Conservation (phyloP, 2,888 invertebrate species). For the Polyploca ridens region DNA sequence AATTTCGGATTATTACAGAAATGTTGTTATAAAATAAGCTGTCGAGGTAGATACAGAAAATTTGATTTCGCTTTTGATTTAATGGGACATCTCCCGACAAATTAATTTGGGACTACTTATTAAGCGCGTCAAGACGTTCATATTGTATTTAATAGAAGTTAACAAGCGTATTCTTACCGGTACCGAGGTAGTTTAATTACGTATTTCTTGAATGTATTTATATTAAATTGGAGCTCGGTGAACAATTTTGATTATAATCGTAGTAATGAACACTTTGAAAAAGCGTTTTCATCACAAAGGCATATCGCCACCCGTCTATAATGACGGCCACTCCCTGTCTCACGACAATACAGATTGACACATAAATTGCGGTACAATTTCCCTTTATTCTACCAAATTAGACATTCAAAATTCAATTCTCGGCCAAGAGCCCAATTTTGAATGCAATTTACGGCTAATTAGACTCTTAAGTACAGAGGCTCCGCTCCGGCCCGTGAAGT, state of each 20-base stretch:
- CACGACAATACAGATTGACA: conserved; percentile 65
- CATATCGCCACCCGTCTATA: conserved; percentile 36
- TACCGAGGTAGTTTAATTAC: conserved; percentile 7
- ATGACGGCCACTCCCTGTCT: conserved; percentile 36
- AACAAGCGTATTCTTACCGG: conserved; percentile 22
- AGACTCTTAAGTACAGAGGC: conserved; percentile 75
- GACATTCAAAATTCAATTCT: conserved; percentile 79
- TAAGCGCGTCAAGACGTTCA: conserved; percentile 25
- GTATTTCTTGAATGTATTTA: conserved; percentile 8
- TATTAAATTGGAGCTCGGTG: conserved; percentile 10
- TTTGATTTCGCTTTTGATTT: conserved; percentile 42
- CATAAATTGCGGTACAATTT: conserved; percentile 67
- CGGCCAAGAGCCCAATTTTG: conserved; percentile 73
- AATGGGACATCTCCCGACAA: conserved; percentile 25
- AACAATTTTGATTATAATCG: conserved; percentile 9
- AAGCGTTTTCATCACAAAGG: conserved; percentile 20
- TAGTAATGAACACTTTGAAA: conserved; percentile 27
- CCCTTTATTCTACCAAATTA: conserved; percentile 74
- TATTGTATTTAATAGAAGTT: conserved; percentile 32
- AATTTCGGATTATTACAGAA: conserved; percentile 37
- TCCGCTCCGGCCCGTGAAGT: conserved; percentile 34
- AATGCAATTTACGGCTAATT: conserved; percentile 81
- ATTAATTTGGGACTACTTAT: conserved; percentile 38
- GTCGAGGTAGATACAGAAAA: conserved; percentile 28
- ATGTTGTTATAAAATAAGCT: conserved; percentile 44